Evolutionary conservation across 64 coral and sea anemone genomes (phyloP).

Genomic region (Pocillopora damicornis): DNA sequence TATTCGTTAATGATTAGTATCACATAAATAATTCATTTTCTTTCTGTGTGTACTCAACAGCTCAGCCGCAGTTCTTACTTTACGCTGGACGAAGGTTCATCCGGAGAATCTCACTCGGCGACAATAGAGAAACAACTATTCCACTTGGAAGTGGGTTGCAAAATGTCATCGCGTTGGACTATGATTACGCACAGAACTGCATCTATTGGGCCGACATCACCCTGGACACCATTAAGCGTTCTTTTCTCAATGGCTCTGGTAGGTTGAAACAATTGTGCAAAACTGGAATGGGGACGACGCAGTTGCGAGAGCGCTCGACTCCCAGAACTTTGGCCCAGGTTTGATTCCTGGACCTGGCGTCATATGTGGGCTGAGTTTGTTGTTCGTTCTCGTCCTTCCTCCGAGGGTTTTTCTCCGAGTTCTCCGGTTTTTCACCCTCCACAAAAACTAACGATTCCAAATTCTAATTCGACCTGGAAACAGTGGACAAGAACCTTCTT

Average conservation of each 20-base stretch:
- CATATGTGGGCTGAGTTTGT: too few relatives aligned
- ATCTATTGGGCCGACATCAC: constrained; percentile 97
- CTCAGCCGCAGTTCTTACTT: constrained; percentile 74
- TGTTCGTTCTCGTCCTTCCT: too few relatives aligned
- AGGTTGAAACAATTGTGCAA: background rate
- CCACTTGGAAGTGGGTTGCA: constrained; percentile 68
- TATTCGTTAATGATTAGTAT: too few relatives aligned
- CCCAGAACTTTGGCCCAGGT: too few relatives aligned
- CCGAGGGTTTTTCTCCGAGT: too few relatives aligned
- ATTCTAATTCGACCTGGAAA: too few relatives aligned
- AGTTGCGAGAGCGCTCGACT: too few relatives aligned
- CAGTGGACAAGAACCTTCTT: too few relatives aligned
- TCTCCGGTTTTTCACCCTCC: too few relatives aligned
- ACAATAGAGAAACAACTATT: constrained; percentile 40
- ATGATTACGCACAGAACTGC: constrained; percentile 85
- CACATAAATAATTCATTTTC: too few relatives aligned
- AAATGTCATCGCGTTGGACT: constrained; percentile 85
- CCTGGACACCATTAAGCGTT: constrained; percentile 72
- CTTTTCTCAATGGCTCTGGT: constrained; percentile 82
- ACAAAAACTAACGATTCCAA: background rate
- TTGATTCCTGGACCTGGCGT: too few relatives aligned
- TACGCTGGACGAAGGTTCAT: constrained; percentile 84
- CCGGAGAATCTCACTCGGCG: constrained; percentile 55
- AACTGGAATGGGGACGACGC: too few relatives aligned
- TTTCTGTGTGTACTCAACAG: constrained; percentile 36